Base-by-base conservation (phyloP, 2,113 vertebrate genomes). In the Formicarius rufipectus region DNA sequence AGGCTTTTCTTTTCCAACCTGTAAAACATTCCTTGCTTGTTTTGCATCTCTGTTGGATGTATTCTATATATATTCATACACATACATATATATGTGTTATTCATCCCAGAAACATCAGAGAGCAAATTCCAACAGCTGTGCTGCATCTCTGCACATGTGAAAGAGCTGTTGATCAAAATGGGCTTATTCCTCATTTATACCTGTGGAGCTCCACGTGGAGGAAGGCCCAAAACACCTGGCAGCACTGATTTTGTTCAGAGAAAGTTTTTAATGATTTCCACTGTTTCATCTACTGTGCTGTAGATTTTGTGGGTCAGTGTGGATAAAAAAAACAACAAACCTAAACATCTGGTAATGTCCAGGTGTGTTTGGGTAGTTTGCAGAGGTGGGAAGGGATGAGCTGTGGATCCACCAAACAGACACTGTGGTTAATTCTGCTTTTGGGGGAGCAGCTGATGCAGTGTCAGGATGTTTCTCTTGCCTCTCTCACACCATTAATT, bases 311-410 rank as follows among this genome's bases (percentile, higher is more conserved):
- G 86, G 95, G 84, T 89, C 83, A 86, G 71, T 8, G 58, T 81
- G 89, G 88, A 50, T 95, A 71, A 91, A 94, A 81, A 89, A 95
- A 71, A 68, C 37, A 37, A 52, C 9, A 47, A 89, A 95, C 94
- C 80, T 75, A 96, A 95, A 89, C 93, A 94, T 96, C 92, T 96
- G 95, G 96, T 93, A 90, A 96, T 24, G 76, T 93, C 84, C 56
- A 94, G 88, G 83, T 92, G 86, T 96, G 83, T 93, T 94, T 87
- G 92, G 68, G 56, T 55, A 39, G 94, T 96, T 92, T 93, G 90
- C 45, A 87, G 93, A 89, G 73, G 40, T 3, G 9, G 90, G 95
- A 81, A 87, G 86, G 82, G 85, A 63, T 66, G 88, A 89, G 93
- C 78, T 94, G 77, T 83, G 88, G 88, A 82, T 82, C 89, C 80